Base-by-base conservation (phyloP, 2,113 vertebrate genomes). In the Poeciliopsis occidentalis region DNA sequence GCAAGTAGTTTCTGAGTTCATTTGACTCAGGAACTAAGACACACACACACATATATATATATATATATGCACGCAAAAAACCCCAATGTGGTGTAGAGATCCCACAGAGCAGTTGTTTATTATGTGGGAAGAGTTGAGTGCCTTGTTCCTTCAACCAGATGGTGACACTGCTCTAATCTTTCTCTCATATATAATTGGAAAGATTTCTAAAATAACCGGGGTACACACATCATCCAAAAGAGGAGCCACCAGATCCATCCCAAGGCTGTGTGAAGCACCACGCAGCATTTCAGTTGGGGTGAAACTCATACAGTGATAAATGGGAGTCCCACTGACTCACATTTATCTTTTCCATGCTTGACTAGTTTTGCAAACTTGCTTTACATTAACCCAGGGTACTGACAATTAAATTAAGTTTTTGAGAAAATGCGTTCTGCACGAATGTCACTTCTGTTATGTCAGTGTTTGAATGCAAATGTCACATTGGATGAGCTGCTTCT, bases 71-170 rank as follows among this genome's bases (percentile, higher is more conserved):
- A 37, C 15, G 57, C 64, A 69, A 41, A 78, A 64, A 8, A 54
- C 6, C 4, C 4, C 13, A 13, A 5, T 15, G 29, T 31, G 8
- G 11, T 29, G 73, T 71, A 69, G 81, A 87, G 75, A 76, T 41
- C 66, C 34, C 63, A 83, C 83, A 82, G 92, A 92, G 91, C 91
- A 92, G 89, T 92, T 81, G 69, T 91, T 91, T 88, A 85, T 86
- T 70, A 91, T 92, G 93, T 91, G 85, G 93, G 83, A 84, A 89
- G 93, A 92, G 94, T 93, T 92, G 94, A 95, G 94, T 94, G 94
- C 94, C 94, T 95, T 95, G 94, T 93, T 93, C 90, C 89, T 95
- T 94, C 93, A 94, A 94, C 92, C 89, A 92, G 90, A 51, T 82
- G 91, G 92, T 89, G 89, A 88, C 91, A 90, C 91, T 95, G 93